Evolutionary conservation across 2,113 vertebrate genomes (phyloP), one percentile per base, ranked within the genome.

Genomic region (Pteronura brasiliensis): DNA sequence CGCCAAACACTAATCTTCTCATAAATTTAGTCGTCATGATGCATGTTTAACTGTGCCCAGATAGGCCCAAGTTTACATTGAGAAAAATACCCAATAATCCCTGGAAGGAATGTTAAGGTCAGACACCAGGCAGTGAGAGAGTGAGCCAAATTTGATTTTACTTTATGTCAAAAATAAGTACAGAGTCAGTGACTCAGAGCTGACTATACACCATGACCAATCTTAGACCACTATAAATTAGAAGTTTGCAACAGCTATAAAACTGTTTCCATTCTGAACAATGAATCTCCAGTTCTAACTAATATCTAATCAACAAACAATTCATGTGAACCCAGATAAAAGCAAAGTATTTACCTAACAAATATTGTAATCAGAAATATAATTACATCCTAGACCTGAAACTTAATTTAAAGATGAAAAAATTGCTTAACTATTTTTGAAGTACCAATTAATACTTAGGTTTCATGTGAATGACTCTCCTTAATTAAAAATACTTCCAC

Each of bases 201-300:
- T 99, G 99, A 99, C 98, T 97, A 74, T 98, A 97, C 95, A 98
- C 99, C 98, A 98, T 99, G 99, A 99, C 99, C 99, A 99, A 99
- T 99, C 96, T 98, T 97, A 98, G 96, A 96, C 97, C 95, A 98
- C 98, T 98, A 98, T 99, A 98, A 99, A 99, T 99, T 98, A 98
- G 89, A 98, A 98, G 95, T 97, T 98, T 98, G 98, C 97, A 98
- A 98, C 93, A 98, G 98, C 98, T 98, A 98, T 98, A 98, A 99
- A 99, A 98, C 98, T 97, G 87, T 98, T 99, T 98, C 98, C 97
- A 99, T 98, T 98, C 96, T 95, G 93, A 99, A 98, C 96, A 95
- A 96, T 96, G 97, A 98, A 95, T 97, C 85, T 98, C 95, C 25
- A 91, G 3, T 97, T 98, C 91, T 97, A 96, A 95, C 91, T 84